Base-by-base conservation (phyloP, 2,797 vertebrate species). In the Tangara arthus region DNA sequence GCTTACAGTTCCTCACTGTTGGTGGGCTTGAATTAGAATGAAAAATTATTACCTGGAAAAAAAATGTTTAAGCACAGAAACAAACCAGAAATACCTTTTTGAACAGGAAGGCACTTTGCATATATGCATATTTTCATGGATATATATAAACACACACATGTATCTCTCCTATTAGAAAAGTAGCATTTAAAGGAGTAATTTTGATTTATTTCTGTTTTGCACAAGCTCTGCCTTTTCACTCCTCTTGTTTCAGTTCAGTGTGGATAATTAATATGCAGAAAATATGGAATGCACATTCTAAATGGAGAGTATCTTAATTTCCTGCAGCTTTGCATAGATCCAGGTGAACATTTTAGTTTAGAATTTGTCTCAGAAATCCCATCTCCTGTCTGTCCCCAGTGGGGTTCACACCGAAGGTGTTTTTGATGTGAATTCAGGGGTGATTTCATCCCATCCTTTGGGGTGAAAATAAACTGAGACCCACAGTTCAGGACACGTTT, bases 141-240 rank as follows among this genome's bases (percentile, higher is more conserved):
- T 34, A 12, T 35, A 6, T 49, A 13, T 13, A 6, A 20, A 20
- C 2, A 20, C 3, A 20, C 6, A 21, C 7, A 41, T 5, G 2
- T 14, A 1, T 20, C 1, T 73, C 3, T 82, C n/a, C 12, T 52
- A 6, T 71, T 41, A 39, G 19, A 66, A 94, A 75, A 82, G 4
- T 17, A 52, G 11, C 18, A 17, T 42, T 73, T 64, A 50, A 81
- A n/a, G 14, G 70, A 11, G 6, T 17, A 10, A 39, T 86, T 85
- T 46, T 10, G 3, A 3, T 93, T 63, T 50, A 14, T 37, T 78
- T 72, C 49, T 56, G 21, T 28, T 71, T 7, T 70, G 56, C 24
- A 4, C 34, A n/a, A 80, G 20, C 68, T 79, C 39, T 57, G n/a
- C 24, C 20, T 63, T 72, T 88, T 82, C n/a, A 17, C 53, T 83